Conservation (phyloP, 2,888 invertebrate genomes). For the Stenolophus ochropezus region DNA sequence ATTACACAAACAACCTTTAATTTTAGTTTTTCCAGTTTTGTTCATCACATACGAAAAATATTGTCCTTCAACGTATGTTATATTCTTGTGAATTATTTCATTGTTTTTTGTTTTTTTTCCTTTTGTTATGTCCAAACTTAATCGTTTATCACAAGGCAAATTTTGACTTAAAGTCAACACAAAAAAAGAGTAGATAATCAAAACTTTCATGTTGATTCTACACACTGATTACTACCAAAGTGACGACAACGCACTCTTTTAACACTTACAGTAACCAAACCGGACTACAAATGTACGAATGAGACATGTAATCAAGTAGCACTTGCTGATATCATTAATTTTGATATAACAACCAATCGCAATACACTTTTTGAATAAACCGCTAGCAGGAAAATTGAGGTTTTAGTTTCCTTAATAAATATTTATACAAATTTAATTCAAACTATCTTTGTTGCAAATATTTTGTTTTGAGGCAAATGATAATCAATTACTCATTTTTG, state of each 20-base stretch:
- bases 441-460: not conserved
- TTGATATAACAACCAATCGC: not conserved
- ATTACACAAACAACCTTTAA: not conserved
- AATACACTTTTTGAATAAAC: not conserved
- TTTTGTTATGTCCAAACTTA: slow-evolving; percentile 21
- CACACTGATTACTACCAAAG: no score
- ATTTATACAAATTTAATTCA: not conserved
- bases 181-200: not conserved
- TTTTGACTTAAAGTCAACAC: not conserved
- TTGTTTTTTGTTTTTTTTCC: slow-evolving; percentile 23
- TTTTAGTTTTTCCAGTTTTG: not conserved
- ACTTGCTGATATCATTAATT: not conserved
- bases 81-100: not conserved
- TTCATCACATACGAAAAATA: not conserved
- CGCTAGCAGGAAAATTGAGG: slow-evolving; percentile 30
- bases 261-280: not conserved
- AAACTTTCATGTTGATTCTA: not conserved
- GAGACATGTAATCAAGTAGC: not conserved
- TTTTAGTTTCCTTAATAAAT: slow-evolving; percentile 6
- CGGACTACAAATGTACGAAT: not conserved
- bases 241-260: not conserved
- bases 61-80: not conserved
- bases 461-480: not conserved
- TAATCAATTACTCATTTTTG: not conserved
- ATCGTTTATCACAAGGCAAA: not conserved